phyloP scores from a whole-genome alignment of 2,113 vertebrate genomes.

The Psettodes erumei region DNA sequence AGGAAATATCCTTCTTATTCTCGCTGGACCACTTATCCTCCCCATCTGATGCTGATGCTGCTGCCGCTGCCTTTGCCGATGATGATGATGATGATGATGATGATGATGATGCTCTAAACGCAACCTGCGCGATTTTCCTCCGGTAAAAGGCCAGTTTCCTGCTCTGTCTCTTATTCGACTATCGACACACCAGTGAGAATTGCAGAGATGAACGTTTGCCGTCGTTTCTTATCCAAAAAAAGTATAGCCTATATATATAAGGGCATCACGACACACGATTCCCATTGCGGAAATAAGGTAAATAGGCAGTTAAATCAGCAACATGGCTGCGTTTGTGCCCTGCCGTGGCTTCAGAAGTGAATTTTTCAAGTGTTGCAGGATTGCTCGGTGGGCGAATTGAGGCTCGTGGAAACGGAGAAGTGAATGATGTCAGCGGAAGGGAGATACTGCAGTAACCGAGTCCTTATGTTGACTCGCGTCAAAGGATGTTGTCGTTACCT shows the following conservation, averaged over 20 bases:
- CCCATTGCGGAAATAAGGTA: constrained; percentile 65
- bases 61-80: constrained; percentile 47
- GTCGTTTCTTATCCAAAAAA: constrained; percentile 30
- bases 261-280: constrained; percentile 64
- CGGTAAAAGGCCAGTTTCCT: constrained; percentile 67
- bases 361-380: constrained; percentile 36
- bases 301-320: constrained; percentile 59
- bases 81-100: constrained; percentile 56
- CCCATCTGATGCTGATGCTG: constrained; percentile 66
- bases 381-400: constrained; percentile 23
- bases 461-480: constrained; percentile 69
- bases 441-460: constrained; percentile 70
- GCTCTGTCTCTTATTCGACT: constrained; percentile 13
- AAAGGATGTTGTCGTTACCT: constrained; percentile 80
- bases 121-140: constrained; percentile 79
- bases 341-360: constrained; percentile 34
- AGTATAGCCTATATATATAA: background rate
- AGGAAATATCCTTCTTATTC: constrained; percentile 56
- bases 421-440: constrained; percentile 65
- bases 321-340: constrained; percentile 64
- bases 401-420: constrained; percentile 34
- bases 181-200: constrained; percentile 21
- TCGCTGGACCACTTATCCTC: constrained; percentile 64
- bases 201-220: constrained; percentile 37
- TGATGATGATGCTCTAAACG: constrained; percentile 75